A percentile compares a stretch with the other conserved stretches of the same genome.
phyloP scores from a whole-genome alignment of 2,113 vertebrate species.

The Mystacornis crossleyi region DNA sequence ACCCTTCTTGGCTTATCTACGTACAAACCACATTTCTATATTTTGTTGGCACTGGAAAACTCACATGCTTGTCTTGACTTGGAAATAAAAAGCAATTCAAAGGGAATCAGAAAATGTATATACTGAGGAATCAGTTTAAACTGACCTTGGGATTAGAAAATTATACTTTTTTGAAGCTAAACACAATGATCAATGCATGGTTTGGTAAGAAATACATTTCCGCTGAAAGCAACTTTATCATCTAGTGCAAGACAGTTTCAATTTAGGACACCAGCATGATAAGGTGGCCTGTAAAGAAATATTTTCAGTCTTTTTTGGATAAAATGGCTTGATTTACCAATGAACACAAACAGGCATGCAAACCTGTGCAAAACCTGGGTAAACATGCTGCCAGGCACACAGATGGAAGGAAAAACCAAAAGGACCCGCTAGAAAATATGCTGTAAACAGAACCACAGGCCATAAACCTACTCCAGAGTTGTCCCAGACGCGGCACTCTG shows the following conservation, averaged over 20 bases:
- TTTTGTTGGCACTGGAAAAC: not conserved
- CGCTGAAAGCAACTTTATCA: not conserved
- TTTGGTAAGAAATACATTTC: not conserved
- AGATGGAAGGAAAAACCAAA: not conserved
- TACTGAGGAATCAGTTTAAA: not conserved
- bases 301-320: not conserved
- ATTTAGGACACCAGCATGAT: not conserved
- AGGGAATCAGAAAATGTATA: not conserved
- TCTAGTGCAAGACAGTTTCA: not conserved
- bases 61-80: not conserved
- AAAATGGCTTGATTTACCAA: not conserved
- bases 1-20: not conserved
- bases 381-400: not conserved
- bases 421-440: not conserved
- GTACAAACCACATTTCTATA: not conserved
- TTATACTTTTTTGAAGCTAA: not conserved
- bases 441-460: not conserved
- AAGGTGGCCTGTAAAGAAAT: not conserved
- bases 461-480: not conserved
- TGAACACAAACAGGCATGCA: not conserved
- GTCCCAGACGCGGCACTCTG: not conserved
- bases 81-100: not conserved
- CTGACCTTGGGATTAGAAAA: not conserved
- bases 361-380: not conserved
- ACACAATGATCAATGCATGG: not conserved